phyloP scores from a whole-genome alignment of 2,113 vertebrate genomes.

The Salvelinus alpinus region DNA sequence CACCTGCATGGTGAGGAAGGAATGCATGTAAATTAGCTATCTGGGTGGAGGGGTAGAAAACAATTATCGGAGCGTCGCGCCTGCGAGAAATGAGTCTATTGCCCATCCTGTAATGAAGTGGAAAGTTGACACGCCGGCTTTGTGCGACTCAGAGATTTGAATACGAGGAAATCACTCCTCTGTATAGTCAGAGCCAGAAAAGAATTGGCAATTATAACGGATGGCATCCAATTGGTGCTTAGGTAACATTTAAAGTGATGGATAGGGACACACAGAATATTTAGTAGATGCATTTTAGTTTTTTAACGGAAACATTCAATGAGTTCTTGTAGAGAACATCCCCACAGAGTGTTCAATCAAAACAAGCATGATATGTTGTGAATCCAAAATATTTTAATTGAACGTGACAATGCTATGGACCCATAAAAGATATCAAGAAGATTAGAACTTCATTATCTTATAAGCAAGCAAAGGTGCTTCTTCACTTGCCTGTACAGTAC shows the following conservation, averaged over 20 bases:
- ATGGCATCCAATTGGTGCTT: conserved; percentile 66
- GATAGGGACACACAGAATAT: conserved; percentile 65
- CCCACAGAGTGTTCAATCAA: background rate
- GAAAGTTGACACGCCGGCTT: conserved; percentile 77
- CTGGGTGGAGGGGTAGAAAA: conserved; percentile 76
- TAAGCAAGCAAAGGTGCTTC: too few species aligned
- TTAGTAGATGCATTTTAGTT: conserved; percentile 60
- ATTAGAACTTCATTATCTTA: background rate
- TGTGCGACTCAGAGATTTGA: conserved; percentile 74
- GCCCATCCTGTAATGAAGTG: conserved; percentile 80
- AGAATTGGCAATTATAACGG: conserved; percentile 73
- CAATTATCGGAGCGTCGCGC: conserved; percentile 75
- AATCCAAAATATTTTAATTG: background rate
- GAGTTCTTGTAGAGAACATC: too few species aligned
- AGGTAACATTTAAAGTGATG: conserved; percentile 71
- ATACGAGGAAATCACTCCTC: conserved; percentile 76
- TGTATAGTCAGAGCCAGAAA: conserved; percentile 74
- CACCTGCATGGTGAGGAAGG: conserved; percentile 19
- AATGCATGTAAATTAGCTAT: conserved; percentile 73
- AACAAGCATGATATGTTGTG: background rate
- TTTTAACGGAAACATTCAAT: conserved; percentile 26
- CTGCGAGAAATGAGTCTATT: conserved; percentile 74
- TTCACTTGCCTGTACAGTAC: too few species aligned
- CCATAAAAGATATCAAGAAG: background rate
- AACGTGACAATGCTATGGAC: background rate